These are phyloP conservation scores for Macquaria ambigua DNA, from an alignment of 2,113 vertebrate species.

Conservation along the genomic window DNA sequence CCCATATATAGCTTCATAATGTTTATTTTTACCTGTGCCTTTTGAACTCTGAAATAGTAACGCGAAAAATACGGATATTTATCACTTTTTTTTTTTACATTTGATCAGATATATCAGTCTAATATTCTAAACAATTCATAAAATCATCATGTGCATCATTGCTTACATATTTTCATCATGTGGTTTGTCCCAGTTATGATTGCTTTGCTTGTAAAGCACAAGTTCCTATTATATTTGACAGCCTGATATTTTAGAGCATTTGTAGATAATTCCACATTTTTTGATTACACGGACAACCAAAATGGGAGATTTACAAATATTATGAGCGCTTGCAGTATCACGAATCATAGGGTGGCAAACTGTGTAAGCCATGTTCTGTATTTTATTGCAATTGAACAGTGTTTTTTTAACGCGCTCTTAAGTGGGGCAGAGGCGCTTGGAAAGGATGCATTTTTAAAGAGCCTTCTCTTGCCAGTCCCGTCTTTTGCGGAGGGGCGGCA, in stretches of 20 bases:
- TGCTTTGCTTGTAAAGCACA: neutral
- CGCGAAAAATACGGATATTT: neutral
- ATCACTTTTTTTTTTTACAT: constrained; percentile 5
- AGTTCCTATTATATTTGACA: neutral
- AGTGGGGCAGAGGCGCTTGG: constrained; percentile 80
- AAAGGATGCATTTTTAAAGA: constrained; percentile 82
- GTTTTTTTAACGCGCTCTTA: constrained; percentile 66
- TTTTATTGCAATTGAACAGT: constrained; percentile 46
- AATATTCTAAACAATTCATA: neutral
- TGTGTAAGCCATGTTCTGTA: constrained; percentile 18
- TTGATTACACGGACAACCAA: neutral
- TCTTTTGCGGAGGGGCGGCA: constrained; percentile 63
- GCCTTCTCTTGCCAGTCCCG: constrained; percentile 61
- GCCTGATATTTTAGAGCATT: neutral
- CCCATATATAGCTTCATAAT: constrained; percentile 26
- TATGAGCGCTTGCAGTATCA: neutral
- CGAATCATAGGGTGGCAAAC: neutral
- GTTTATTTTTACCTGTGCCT: neutral
- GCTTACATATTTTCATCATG: neutral
- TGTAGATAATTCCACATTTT: neutral
- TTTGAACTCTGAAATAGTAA: neutral
- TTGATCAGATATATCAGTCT: neutral
- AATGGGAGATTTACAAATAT: neutral
- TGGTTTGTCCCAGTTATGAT: constrained; percentile 9
- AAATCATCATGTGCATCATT: constrained; percentile 9